A percentile compares a stretch with the other conserved stretches of the same genome.
Conservation (phyloP, 2,113 vertebrate genomes). For the Sinocyclocheilus anshuiensis region DNA sequence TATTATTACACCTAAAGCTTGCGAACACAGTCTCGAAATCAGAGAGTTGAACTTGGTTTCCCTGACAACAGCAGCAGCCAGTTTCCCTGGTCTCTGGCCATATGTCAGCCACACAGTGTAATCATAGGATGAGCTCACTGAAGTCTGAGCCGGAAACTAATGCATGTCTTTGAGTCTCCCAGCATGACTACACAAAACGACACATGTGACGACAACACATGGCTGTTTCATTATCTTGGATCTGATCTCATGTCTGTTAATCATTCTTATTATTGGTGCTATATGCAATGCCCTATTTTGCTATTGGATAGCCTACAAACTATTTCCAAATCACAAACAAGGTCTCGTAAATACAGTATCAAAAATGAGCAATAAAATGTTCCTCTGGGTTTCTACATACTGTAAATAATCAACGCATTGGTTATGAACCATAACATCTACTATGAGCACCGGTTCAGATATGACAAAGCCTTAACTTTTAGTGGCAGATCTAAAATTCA, state of each 20-base stretch:
- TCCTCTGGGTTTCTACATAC: not conserved
- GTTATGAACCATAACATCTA: not conserved
- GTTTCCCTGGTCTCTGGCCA: conserved; percentile 10
- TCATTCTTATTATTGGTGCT: not conserved
- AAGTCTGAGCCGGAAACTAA: conserved; percentile 20
- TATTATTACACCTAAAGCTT: not conserved
- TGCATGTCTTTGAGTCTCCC: not conserved
- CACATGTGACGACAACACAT: not conserved
- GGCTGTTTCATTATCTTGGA: conserved; percentile 15
- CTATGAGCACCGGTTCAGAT: not conserved
- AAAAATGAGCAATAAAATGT: not conserved
- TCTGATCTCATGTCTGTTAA: not conserved
- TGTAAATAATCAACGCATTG: not conserved
- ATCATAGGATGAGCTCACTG: conserved; percentile 17
- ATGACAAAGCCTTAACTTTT: not conserved
- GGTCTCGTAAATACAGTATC: not conserved
- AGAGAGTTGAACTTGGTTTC: conserved; percentile 31
- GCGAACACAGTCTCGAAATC: not conserved
- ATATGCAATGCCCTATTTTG: not conserved
- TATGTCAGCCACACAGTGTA: not conserved
- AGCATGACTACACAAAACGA: not conserved
- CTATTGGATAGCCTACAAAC: not conserved
- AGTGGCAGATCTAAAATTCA: not conserved
- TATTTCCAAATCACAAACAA: not conserved
- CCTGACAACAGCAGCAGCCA: conserved; percentile 40